These are phyloP conservation scores for Eulemur albifrons DNA, from an alignment of 2,797 vertebrate genomes.

Conservation along the genomic window DNA sequence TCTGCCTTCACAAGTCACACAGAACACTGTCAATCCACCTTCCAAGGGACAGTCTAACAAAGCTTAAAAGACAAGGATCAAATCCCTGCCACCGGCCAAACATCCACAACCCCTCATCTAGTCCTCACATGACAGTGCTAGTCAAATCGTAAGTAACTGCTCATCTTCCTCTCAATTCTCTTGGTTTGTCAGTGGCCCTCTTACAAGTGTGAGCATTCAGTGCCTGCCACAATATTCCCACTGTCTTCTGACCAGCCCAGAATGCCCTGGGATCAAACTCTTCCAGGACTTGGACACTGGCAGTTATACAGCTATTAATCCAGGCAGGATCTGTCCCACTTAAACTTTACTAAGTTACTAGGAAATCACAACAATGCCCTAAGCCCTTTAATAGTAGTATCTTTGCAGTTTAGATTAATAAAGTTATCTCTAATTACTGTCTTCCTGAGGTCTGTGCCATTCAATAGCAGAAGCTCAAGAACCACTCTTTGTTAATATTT, in stretches of 20 bases:
- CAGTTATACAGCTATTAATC: background rate
- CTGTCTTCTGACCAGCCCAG: background rate
- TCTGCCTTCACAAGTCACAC: background rate
- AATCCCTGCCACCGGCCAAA: background rate
- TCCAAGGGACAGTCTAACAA: background rate
- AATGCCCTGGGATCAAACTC: background rate
- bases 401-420: background rate
- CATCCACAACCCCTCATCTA: rapidly evolving
- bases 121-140: rapidly evolving
- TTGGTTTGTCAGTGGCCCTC: background rate
- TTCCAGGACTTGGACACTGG: background rate
- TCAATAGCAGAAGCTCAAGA: background rate
- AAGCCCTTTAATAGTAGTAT: background rate
- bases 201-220: background rate
- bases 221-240: background rate
- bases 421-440: background rate
- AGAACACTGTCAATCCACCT: background rate
- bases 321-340: background rate
- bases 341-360: background rate
- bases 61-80: background rate
- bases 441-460: background rate
- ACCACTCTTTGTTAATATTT: background rate
- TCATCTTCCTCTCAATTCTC: background rate
- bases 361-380: background rate
- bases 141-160: background rate